Percentiles rank a stretch among this genome's conserved stretches.
Evolutionary conservation across 2,888 invertebrate species (phyloP).

Genomic region (Habrosyne pyritoides): DNA sequence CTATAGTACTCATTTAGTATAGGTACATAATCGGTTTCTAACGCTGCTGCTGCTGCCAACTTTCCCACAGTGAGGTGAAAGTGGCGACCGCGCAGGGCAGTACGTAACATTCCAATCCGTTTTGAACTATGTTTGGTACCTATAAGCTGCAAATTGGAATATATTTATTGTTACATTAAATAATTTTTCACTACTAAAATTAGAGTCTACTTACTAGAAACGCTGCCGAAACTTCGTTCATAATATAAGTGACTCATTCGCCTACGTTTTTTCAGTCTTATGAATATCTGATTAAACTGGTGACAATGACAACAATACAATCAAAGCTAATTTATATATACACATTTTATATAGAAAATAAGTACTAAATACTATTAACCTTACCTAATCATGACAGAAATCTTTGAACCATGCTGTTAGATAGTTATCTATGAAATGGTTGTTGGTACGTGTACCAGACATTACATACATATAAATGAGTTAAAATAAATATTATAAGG

Average conservation of each 20-base stretch:
- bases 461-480: not conserved
- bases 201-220: too few relatives aligned
- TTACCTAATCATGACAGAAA: not conserved
- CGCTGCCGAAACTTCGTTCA: too few relatives aligned
- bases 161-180: not conserved
- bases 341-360: too few relatives aligned
- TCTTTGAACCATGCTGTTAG: not conserved
- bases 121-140: slow-evolving; percentile 59
- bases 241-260: too few relatives aligned
- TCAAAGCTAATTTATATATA: too few relatives aligned
- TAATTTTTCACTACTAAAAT: too few relatives aligned
- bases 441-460: not conserved
- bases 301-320: too few relatives aligned
- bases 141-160: not conserved
- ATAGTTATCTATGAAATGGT: not conserved
- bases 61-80: slow-evolving; percentile 78
- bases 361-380: too few relatives aligned
- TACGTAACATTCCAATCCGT: slow-evolving; percentile 71
- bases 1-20: slow-evolving; percentile 41
- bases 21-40: slow-evolving; percentile 66
- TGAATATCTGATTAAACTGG: too few relatives aligned
- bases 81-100: slow-evolving; percentile 66
- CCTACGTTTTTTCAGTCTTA: too few relatives aligned
- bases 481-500: not conserved
- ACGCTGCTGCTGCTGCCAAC: slow-evolving; percentile 64